Percentiles rank a stretch among this genome's conserved stretches.
Evolutionary conservation across 1,140 invertebrate species (phyloP).

Genomic region (Grapholita molesta): DNA sequence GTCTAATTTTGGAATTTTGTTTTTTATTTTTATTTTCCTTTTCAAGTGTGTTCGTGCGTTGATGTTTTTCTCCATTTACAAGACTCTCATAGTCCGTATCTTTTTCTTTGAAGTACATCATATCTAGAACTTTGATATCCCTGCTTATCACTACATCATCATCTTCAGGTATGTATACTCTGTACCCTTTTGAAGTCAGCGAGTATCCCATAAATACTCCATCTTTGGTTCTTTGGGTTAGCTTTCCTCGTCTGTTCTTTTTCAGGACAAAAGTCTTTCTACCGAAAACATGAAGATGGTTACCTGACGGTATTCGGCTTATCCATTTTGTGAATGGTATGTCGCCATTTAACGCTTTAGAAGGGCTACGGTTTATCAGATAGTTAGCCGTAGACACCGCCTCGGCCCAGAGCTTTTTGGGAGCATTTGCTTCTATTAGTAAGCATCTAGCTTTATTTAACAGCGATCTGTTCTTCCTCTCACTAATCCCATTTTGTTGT

Average conservation of each 20-base stretch:
- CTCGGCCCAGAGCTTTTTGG: slow-evolving; percentile 68
- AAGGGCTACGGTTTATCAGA: slow-evolving; percentile 8
- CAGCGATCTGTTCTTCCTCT: slow-evolving; percentile 65
- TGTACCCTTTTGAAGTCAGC: too few species aligned
- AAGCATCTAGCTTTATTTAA: slow-evolving; percentile 59
- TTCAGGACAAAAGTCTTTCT: slow-evolving; percentile 11
- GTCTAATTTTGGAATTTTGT: too few species aligned
- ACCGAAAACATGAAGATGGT: slow-evolving; percentile 17
- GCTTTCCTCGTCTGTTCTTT: slow-evolving; percentile 3
- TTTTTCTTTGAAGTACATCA: too few species aligned
- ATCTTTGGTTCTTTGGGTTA: too few species aligned
- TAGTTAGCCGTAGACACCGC: slow-evolving; percentile 50
- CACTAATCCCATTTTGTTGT: slow-evolving; percentile 64
- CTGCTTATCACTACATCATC: too few species aligned
- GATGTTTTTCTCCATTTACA: too few species aligned
- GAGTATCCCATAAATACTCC: too few species aligned
- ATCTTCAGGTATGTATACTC: too few species aligned
- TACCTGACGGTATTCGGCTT: slow-evolving; percentile 7
- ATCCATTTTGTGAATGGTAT: slow-evolving; percentile 19
- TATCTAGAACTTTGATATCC: too few species aligned
- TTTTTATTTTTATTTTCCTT: too few species aligned
- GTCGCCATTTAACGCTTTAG: neutral
- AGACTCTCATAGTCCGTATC: too few species aligned
- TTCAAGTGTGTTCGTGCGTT: too few species aligned
- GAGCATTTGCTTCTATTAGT: slow-evolving; percentile 49